A percentile compares a stretch with the other conserved stretches of the same genome.
Conservation (phyloP, 2,113 vertebrate species). For the Xenotilapia flavipinnis region DNA sequence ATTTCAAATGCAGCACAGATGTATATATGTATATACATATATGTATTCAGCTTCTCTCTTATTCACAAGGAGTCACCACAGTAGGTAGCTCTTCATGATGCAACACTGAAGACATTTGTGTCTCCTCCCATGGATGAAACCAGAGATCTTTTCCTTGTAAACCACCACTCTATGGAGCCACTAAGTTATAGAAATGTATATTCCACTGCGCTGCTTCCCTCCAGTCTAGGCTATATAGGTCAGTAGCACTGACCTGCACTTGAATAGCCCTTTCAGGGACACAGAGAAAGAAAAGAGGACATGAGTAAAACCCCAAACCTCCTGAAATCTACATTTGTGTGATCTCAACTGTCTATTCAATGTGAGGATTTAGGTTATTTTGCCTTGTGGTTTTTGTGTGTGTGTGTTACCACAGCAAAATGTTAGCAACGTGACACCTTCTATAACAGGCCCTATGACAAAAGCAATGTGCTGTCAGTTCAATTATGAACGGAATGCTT, state of each 20-base stretch:
- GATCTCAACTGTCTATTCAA: not conserved
- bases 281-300: not conserved
- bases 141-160: not conserved
- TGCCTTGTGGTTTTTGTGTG: too few species aligned
- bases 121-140: not conserved
- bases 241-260: not conserved
- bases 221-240: not conserved
- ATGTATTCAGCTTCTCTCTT: not conserved
- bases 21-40: not conserved
- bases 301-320: not conserved
- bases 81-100: not conserved
- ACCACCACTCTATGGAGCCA: not conserved
- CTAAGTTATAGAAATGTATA: not conserved
- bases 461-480: not conserved
- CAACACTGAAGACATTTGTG: not conserved
- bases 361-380: not conserved
- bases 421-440: not conserved
- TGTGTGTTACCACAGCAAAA: not conserved
- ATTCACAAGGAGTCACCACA: not conserved
- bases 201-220: not conserved
- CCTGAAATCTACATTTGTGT: not conserved
- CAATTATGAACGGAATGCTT: not conserved
- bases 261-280: not conserved
- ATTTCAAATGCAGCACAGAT: not conserved
- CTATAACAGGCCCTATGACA: not conserved